These are phyloP conservation scores for Misgurnus mizolepis DNA, from an alignment of 2,113 vertebrate species.

Conservation along the genomic window DNA sequence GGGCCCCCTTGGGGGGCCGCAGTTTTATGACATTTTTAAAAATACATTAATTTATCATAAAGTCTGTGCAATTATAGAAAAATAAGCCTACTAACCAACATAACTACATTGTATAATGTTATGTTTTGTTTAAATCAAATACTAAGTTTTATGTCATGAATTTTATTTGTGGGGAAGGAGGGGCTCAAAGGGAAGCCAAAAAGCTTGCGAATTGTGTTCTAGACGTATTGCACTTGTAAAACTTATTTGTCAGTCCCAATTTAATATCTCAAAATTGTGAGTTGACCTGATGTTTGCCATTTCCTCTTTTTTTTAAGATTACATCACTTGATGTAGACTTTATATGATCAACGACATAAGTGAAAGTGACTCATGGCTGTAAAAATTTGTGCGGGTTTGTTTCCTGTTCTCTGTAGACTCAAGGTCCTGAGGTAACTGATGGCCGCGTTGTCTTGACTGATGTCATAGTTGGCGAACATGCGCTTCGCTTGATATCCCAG, in stretches of 20 bases:
- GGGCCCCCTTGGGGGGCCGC: too few species aligned
- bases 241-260: neutral
- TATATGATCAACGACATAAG: neutral
- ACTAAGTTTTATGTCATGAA: too few species aligned
- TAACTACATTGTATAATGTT: too few species aligned
- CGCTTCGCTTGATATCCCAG: slow-evolving; percentile 7
- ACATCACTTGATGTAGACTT: neutral
- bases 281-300: neutral
- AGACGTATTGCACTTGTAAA: neutral
- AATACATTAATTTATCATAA: too few species aligned
- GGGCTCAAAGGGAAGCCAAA: too few species aligned
- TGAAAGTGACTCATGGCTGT: neutral
- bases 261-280: neutral
- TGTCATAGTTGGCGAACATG: neutral
- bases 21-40: too few species aligned
- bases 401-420: slow-evolving; percentile 20
- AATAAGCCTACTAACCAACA: too few species aligned
- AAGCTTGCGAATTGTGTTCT: too few species aligned
- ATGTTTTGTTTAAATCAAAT: too few species aligned
- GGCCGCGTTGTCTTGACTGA: slow-evolving; percentile 8
- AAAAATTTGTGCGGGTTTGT: neutral
- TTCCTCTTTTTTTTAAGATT: neutral
- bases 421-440: slow-evolving; percentile 9
- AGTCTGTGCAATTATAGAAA: too few species aligned
- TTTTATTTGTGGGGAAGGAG: too few species aligned